Conservation (phyloP, 2,113 vertebrate genomes). For the Aegithalos caudatus region DNA sequence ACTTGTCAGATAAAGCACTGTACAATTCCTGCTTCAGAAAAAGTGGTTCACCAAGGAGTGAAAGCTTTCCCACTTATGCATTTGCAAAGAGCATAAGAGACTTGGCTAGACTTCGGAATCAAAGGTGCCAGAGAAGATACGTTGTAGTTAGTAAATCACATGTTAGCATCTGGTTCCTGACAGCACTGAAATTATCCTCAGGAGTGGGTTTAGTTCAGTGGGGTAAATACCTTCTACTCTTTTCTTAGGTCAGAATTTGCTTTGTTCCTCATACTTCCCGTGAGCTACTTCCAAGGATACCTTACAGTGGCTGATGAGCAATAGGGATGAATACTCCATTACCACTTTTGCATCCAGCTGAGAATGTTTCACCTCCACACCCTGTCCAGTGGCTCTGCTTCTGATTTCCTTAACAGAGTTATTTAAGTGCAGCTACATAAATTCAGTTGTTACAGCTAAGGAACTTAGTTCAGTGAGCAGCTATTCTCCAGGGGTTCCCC, state of each 20-base stretch:
- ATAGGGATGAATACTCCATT: neutral
- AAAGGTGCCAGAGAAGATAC: neutral
- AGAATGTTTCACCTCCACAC: neutral
- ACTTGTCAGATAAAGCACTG: neutral
- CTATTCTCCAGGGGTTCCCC: neutral
- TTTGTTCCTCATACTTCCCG: neutral
- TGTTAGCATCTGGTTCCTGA: neutral
- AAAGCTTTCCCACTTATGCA: neutral
- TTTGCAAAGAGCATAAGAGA: neutral
- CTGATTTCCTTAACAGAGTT: neutral
- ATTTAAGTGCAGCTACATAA: neutral
- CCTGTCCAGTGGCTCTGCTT: neutral
- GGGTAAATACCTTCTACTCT: neutral
- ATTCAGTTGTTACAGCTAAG: neutral
- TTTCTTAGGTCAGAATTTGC: neutral
- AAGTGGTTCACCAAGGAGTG: neutral
- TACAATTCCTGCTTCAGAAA: neutral
- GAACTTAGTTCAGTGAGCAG: neutral
- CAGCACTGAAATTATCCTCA: neutral
- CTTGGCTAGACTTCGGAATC: neutral
- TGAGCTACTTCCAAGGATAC: neutral
- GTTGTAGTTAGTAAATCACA: neutral
- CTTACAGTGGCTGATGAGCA: neutral
- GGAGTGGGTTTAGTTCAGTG: neutral
- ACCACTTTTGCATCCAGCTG: neutral